phyloP scores from a whole-genome alignment of 2,888 invertebrate species.

The Dasypogon diadema region DNA sequence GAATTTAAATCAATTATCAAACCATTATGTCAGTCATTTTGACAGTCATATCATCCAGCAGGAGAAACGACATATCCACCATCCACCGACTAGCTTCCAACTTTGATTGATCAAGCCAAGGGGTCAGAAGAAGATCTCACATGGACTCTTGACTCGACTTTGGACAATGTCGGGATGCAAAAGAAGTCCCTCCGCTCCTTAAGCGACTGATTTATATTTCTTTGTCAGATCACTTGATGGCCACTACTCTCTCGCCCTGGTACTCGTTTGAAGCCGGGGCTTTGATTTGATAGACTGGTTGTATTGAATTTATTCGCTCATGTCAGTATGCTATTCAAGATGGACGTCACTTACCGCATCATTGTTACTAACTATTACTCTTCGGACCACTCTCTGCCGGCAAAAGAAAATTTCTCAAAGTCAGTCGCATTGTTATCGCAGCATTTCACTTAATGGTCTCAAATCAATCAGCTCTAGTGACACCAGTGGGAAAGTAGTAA shows the following conservation, averaged over 20 bases:
- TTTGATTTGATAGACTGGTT: constrained; percentile 41
- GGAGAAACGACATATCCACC: constrained; percentile 30
- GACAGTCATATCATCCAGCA: constrained; percentile 51
- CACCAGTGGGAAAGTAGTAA: constrained; percentile 38
- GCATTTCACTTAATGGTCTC: constrained; percentile 34
- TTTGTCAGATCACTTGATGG: constrained; percentile 43
- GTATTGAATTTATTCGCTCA: constrained; percentile 45
- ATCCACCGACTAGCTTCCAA: constrained; percentile 13
- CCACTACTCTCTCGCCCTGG: not conserved
- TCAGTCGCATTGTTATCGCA: constrained; percentile 44
- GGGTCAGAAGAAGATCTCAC: constrained; percentile 43
- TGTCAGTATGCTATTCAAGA: constrained; percentile 30
- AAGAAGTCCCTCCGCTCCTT: constrained; percentile 29
- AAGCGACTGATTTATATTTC: constrained; percentile 40
- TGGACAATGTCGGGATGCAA: constrained; percentile 25
- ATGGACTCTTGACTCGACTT: not conserved
- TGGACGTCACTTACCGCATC: constrained; percentile 34
- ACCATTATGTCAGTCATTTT: constrained; percentile 56
- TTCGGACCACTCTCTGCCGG: not conserved
- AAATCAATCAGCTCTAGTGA: constrained; percentile 44
- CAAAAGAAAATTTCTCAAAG: constrained; percentile 36
- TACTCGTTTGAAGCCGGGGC: constrained; percentile 3
- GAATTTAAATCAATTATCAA: constrained; percentile 56
- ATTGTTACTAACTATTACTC: constrained; percentile 23
- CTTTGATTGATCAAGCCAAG: constrained; percentile 29